Base-by-base conservation (phyloP, 2,888 invertebrate species). In the Thumatha senex region DNA sequence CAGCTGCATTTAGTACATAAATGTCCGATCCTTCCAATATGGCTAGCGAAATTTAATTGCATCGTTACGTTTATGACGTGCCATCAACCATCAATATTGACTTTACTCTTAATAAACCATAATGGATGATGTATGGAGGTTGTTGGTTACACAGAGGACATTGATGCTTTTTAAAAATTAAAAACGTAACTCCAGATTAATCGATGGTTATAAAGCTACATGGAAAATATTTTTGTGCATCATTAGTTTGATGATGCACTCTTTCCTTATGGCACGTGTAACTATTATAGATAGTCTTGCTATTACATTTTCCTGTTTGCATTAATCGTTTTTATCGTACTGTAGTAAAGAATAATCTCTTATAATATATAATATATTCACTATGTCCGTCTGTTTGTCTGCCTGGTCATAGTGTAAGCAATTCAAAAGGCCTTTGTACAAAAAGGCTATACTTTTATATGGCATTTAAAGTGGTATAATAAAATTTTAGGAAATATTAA, bases 141-240 rank as follows among this genome's bases (percentile, higher is more conserved):
- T 11, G 3, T 7, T 31, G n/a, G 31, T 11, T 2, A 31, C 11
- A 31, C 7, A 5, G 11, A 10, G 31, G 11, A 31, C 31, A 10
- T 8, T 11, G 31, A 31, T 11, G 31, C 31, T 31, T 31, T 31
- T 31, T 10, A 31, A 31, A 31, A 11, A 31, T 2, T 31, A 70
- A 78, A 76, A 79, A 77, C 73, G 66, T 68, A 43, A 67, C 65
- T 76, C 72, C 80, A 85, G 88, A 89, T 89, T 89, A 89, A 91
- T 89, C 76, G 86, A 84, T 79, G 78, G 72, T 66, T 77, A 84
- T 84, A 78, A 84, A 74, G 82, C 71, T 68, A 91, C 90, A 91
- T 66, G 88, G 72, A 77, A 90, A 90, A 87, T 86, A 89, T 89
- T 89, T 91, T 89, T 88, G 82, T 80, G 84, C 78, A 76, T 88